Conservation (phyloP, 2,888 invertebrate genomes). For the Conchocele bisecta region DNA sequence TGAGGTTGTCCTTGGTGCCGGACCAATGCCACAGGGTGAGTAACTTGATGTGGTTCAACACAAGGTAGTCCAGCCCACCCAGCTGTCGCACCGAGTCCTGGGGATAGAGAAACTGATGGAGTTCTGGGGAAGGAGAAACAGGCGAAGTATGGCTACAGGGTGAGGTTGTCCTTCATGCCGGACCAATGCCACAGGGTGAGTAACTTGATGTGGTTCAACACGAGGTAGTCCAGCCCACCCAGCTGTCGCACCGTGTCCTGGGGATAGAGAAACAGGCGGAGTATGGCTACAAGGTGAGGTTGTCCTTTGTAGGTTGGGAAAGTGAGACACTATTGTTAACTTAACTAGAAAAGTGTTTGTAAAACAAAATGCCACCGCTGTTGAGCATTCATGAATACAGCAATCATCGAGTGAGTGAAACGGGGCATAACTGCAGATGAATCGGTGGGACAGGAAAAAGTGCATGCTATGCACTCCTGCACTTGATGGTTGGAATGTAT, state of each 20-base stretch:
- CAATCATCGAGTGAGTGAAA: no score
- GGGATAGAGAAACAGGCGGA: conserved; percentile 11
- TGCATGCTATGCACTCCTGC: no score
- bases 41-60: conserved; percentile 78
- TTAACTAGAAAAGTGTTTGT: no score
- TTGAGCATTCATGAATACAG: no score
- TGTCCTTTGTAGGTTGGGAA: no score
- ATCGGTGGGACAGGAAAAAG: no score
- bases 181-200: conserved; percentile 71
- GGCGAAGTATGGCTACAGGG: conserved; percentile 13
- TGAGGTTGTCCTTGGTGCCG: conserved; percentile 71
- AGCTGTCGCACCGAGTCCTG: conserved; percentile 70
- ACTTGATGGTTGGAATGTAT: no score
- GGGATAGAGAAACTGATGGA: conserved; percentile 19
- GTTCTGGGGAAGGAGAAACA: not conserved
- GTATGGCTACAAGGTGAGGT: not conserved
- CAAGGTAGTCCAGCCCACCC: conserved; percentile 79
- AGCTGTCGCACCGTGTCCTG: conserved; percentile 69
- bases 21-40: conserved; percentile 73
- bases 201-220: conserved; percentile 78
- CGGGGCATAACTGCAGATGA: no score
- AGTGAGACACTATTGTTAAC: no score
- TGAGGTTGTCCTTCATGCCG: conserved; percentile 70
- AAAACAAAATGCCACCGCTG: no score
- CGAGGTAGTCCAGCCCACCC: conserved; percentile 77